Base-by-base conservation (phyloP, 2,797 vertebrate species). In the Dromococcyx pavoninus region DNA sequence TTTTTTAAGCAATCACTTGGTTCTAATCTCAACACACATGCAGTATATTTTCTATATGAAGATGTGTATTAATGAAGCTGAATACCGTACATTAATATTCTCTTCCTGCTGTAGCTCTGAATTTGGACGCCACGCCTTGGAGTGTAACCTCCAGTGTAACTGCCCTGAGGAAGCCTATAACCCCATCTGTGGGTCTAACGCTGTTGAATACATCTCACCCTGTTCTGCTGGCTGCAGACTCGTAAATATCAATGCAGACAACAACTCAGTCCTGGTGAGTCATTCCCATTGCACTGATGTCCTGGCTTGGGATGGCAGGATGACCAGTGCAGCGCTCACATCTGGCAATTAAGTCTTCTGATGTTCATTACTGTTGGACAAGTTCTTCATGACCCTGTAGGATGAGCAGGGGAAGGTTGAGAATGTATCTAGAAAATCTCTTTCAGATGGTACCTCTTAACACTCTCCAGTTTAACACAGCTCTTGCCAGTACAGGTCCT, bases 161-260 rank as follows among this genome's bases (percentile, higher is more conserved):
- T 99, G 99, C 91, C 93, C 98, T 0, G 5, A 28, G 2, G 96
- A 97, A 0, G 96, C 94, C 17, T 99, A 99, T 32, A 99, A 99
- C 91, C 99, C 99, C 0, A 96, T 99, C 30, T 99, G 99, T 0
- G 98, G 99, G 8, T 97, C 98, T 0, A 37, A 98, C 2, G 93
- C 81, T 0, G 67, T 98, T 7, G 99, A 99, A 65, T 99, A 98
- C 96, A 94, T 94, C 75, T 99, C 99, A 0, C 99, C 99, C 10
- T 99, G 99, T 53, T 98, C 98, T 0, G 99, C 99, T 0, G 99
- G 99, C 83, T 99, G 99, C 61, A 54, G 30, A 0, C 14, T 3
- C 2, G n/a, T 62, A 3, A 65, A 46, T 27, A 23, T 11, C 0
- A 13, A 53, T 5, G 1, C 25, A 0, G 2, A 2, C 27, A 15